phyloP scores from a whole-genome alignment of 2,797 vertebrate species.

The Hydrocynus forskahlii region DNA sequence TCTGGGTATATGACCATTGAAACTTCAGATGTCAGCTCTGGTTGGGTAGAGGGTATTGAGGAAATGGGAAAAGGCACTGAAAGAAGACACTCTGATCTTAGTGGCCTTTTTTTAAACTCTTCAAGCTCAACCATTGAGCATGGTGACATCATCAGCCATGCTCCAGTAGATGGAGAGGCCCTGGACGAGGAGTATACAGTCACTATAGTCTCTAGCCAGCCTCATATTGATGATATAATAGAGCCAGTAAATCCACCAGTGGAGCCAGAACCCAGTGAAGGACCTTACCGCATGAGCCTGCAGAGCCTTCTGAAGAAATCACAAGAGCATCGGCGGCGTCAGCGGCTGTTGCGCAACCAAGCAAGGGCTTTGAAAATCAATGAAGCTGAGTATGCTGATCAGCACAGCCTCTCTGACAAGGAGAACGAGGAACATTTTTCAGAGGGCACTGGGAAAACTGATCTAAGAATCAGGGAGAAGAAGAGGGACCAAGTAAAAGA shows the following conservation, averaged over 20 bases:
- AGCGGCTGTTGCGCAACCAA: slow-evolving; percentile 74
- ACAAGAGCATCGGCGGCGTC: slow-evolving; percentile 83
- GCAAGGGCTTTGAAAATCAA: slow-evolving; percentile 66
- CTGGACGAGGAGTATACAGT: slow-evolving; percentile 65
- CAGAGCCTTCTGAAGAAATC: slow-evolving; percentile 93
- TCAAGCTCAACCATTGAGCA: slow-evolving; percentile 61
- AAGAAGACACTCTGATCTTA: slow-evolving; percentile 24
- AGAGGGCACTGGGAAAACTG: slow-evolving; percentile 47
- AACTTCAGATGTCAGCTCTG: slow-evolving; percentile 57
- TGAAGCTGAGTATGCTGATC: slow-evolving; percentile 59
- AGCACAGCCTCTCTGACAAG: slow-evolving; percentile 85
- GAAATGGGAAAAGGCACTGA: slow-evolving; percentile 20
- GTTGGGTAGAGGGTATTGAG: slow-evolving; percentile 5
- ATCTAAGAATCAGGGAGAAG: slow-evolving; percentile 60
- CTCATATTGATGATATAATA: slow-evolving; percentile 44
- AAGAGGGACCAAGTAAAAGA: slow-evolving; percentile 31
- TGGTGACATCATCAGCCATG: slow-evolving; percentile 73
- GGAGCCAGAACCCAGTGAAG: slow-evolving; percentile 40
- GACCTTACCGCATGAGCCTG: slow-evolving; percentile 84
- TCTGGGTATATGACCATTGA: slow-evolving; percentile 69
- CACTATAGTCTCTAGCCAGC: neutral
- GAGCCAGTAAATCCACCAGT: slow-evolving; percentile 4
- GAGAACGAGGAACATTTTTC: slow-evolving; percentile 80
- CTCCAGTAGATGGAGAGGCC: slow-evolving; percentile 72
- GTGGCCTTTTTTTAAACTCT: slow-evolving; percentile 60